Percentiles rank a stretch among this genome's conserved stretches.
Conservation (phyloP, 2,888 invertebrate genomes). For the Mystacides longicornis region DNA sequence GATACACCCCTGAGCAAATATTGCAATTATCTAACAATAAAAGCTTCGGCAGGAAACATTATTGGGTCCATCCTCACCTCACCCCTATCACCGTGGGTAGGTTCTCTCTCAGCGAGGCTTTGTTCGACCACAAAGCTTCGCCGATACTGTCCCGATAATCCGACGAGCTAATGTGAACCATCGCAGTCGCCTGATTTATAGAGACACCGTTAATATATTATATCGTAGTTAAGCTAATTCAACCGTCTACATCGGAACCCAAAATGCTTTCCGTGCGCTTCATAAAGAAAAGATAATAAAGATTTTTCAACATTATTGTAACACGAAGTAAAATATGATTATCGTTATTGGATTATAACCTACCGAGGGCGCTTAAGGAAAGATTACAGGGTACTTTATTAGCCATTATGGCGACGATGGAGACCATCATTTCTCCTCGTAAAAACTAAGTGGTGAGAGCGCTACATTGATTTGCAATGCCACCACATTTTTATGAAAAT, state of each 20-base stretch:
- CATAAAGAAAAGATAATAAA: neutral
- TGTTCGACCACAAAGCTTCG: conserved; percentile 20
- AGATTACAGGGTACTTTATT: neutral
- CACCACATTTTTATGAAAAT: neutral
- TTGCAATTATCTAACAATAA: conserved; percentile 21
- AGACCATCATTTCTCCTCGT: neutral
- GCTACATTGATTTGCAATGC: neutral
- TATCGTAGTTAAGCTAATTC: neutral
- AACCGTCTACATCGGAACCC: neutral
- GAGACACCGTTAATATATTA: too few relatives aligned
- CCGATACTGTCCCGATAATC: conserved; percentile 19
- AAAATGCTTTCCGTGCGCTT: neutral
- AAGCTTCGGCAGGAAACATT: neutral
- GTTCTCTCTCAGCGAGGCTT: conserved; percentile 13
- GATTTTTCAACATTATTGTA: neutral
- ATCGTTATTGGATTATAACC: neutral
- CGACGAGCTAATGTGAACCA: conserved; percentile 21
- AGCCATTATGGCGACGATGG: neutral
- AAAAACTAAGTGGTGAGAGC: conserved; percentile 1
- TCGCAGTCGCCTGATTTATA: conserved; percentile 19
- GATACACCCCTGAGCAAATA: conserved; percentile 3
- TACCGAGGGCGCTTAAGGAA: neutral
- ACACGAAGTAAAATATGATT: neutral
- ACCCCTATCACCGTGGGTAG: neutral
- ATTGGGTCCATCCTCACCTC: neutral